Conservation (phyloP, 2,113 vertebrate genomes). For the Acanthisitta chloris region DNA sequence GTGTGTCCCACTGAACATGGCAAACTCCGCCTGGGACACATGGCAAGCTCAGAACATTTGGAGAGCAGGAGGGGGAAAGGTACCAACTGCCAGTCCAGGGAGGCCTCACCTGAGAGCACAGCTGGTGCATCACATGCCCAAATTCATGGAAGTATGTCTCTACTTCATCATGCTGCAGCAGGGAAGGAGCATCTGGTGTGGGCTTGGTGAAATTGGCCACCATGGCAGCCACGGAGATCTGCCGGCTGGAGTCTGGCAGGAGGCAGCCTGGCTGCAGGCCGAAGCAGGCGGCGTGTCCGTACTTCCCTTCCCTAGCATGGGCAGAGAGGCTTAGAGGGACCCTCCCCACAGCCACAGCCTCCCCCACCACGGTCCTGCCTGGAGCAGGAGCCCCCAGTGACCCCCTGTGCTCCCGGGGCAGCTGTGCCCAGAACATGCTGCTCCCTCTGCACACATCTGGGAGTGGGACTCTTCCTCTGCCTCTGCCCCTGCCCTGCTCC, state of each 20-base stretch:
- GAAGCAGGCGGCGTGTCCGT: constrained; percentile 94
- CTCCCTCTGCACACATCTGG: fast-evolving
- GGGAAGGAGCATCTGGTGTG: constrained; percentile 80
- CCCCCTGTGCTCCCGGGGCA: fast-evolving
- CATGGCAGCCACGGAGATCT: constrained; percentile 93
- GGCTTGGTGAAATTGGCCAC: constrained; percentile 98
- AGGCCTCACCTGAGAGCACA: constrained; percentile 87
- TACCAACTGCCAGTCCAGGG: fast-evolving
- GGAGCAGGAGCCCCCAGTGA: background rate
- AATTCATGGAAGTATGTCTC: constrained; percentile 99
- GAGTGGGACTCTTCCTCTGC: background rate
- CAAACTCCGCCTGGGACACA: constrained; percentile 86
- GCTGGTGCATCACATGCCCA: constrained; percentile 97
- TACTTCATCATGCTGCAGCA: constrained; percentile 97
- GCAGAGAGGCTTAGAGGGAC: background rate
- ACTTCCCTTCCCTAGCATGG: constrained; percentile 88
- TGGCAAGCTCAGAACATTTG: background rate
- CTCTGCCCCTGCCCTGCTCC: background rate
- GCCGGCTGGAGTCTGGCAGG: constrained; percentile 77
- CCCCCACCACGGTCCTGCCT: fast-evolving
- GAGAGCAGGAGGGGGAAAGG: fast-evolving
- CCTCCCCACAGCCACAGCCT: background rate
- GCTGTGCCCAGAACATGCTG: fast-evolving
- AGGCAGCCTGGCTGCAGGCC: constrained; percentile 95
- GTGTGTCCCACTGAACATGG: constrained; percentile 96